These are phyloP conservation scores for Cephalopterus ornatus DNA, from an alignment of 2,113 vertebrate species.

Conservation along the genomic window DNA sequence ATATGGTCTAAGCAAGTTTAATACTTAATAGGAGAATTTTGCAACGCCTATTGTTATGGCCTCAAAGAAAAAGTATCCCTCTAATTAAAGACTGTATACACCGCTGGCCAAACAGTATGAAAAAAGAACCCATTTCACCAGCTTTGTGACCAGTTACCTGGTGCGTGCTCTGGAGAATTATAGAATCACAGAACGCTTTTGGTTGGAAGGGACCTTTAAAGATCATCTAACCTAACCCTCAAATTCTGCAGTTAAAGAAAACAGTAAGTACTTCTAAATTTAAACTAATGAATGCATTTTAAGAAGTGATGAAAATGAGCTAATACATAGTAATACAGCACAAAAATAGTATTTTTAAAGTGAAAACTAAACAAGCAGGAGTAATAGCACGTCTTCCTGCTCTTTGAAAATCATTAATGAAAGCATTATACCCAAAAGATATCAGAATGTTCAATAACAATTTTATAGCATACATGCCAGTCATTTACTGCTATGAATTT, in stretches of 20 bases:
- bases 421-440: background rate
- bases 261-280: background rate
- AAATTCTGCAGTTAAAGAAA: background rate
- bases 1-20: background rate
- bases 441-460: accelerated
- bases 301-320: background rate
- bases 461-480: background rate
- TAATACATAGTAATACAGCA: background rate
- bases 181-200: background rate
- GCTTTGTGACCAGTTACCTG: background rate
- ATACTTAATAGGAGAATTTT: background rate
- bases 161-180: background rate
- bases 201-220: background rate
- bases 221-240: background rate
- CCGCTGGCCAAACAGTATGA: background rate
- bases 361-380: background rate
- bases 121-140: background rate
- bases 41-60: background rate
- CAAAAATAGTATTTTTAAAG: background rate
- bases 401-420: background rate
- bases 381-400: background rate
- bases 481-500: background rate
- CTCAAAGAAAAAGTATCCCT: background rate
- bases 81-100: background rate
- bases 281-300: accelerated